Evolutionary conservation across 2,888 invertebrate genomes (phyloP).

Genomic region (Ashinkailepas kermadecensis): DNA sequence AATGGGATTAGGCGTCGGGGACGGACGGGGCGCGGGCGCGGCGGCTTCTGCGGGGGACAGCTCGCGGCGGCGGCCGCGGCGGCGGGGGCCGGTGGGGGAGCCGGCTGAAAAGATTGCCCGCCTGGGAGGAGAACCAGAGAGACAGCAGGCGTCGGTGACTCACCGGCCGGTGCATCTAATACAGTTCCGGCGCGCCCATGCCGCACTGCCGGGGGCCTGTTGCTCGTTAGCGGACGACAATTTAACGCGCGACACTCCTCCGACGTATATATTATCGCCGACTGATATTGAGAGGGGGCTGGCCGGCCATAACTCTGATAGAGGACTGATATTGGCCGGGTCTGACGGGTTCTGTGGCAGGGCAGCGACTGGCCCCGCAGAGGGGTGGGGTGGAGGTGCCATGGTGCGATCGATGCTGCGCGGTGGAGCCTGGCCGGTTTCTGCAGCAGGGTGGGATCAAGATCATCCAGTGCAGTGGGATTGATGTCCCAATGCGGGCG

Average conservation of each 20-base stretch:
- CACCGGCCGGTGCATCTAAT: no score
- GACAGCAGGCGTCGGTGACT: no score
- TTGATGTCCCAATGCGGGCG: no score
- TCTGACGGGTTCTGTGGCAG: background rate
- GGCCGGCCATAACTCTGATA: slow-evolving; percentile 13
- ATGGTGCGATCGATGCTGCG: no score
- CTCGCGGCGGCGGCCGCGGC: background rate
- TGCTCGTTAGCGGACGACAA: slow-evolving; percentile 12
- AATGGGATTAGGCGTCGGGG: background rate
- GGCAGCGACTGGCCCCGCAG: no score
- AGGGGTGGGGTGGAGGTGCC: no score
- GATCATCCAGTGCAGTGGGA: no score
- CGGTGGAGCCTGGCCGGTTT: no score
- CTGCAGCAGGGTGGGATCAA: no score
- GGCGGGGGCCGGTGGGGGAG: background rate
- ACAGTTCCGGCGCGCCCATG: no score
- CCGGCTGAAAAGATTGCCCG: background rate
- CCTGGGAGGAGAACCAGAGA: background rate
- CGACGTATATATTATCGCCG: background rate
- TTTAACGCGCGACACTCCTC: slow-evolving; percentile 17
- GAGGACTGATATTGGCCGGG: background rate
- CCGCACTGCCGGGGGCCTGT: background rate
- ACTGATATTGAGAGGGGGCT: slow-evolving; percentile 18
- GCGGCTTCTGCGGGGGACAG: background rate
- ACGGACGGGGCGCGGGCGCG: background rate